Conservation (phyloP, 2,113 vertebrate species). For the Ctenodactylus gundi region DNA sequence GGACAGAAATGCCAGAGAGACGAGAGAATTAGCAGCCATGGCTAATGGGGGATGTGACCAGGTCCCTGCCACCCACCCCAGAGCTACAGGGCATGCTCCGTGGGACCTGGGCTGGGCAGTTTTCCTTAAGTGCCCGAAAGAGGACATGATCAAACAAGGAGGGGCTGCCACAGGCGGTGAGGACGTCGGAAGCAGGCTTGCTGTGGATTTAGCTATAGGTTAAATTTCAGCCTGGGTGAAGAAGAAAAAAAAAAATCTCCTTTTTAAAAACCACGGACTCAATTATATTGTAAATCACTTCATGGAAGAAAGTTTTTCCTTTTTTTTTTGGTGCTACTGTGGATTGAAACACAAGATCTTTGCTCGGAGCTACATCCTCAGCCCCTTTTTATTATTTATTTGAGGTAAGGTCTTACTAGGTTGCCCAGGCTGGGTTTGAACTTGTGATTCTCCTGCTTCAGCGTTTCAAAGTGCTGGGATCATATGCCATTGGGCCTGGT, state of each 20-base stretch:
- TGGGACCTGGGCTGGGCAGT: not conserved
- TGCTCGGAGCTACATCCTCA: too few species aligned
- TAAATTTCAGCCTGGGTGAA: not conserved
- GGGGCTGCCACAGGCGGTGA: not conserved
- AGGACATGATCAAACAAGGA: not conserved
- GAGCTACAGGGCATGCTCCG: not conserved
- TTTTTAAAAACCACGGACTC: not conserved
- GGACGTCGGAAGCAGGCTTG: not conserved
- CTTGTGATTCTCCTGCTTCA: too few species aligned
- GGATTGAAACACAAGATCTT: too few species aligned
- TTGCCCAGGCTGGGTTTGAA: too few species aligned
- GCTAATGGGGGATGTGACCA: not conserved
- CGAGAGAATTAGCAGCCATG: rapidly evolving
- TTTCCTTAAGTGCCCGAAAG: not conserved
- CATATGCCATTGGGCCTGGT: too few species aligned
- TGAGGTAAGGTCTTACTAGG: too few species aligned
- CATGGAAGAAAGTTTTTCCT: not conserved
- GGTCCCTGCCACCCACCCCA: not conserved
- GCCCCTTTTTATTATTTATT: too few species aligned
- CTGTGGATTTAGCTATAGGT: not conserved
- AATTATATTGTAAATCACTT: not conserved
- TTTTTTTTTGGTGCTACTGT: too few species aligned
- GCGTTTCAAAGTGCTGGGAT: too few species aligned
- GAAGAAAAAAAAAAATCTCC: not conserved
- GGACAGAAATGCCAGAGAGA: not conserved